Percentiles rank a stretch among this genome's conserved stretches.
These are phyloP conservation scores for Hystrix cristata DNA, from an alignment of 2,113 vertebrate species.

Conservation along the genomic window DNA sequence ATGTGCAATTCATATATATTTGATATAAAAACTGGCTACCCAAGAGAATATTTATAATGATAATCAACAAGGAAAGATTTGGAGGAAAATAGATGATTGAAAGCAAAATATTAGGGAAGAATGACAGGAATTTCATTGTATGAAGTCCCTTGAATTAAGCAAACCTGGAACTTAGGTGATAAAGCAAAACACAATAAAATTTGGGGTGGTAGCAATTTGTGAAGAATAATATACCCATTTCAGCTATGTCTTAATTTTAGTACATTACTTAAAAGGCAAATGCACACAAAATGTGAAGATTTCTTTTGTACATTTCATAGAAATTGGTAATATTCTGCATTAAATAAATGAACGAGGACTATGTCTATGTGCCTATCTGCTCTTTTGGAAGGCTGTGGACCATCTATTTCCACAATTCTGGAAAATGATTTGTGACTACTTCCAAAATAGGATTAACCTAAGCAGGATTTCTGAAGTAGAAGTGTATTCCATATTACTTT, in stretches of 20 bases:
- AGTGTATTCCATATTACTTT: conserved; percentile 38
- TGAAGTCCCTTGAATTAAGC: background rate
- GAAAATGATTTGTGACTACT: conserved; percentile 26
- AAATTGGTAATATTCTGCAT: background rate
- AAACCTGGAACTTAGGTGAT: conserved; percentile 43
- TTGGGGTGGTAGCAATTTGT: conserved; percentile 39
- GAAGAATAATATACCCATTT: background rate
- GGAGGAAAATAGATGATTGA: background rate
- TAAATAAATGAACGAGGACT: background rate
- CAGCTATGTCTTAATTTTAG: conserved; percentile 20
- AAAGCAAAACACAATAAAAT: conserved; percentile 3
- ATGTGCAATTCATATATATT: conserved; percentile 38
- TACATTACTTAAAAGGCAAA: background rate
- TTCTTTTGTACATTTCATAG: conserved; percentile 17
- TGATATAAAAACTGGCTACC: conserved; percentile 18
- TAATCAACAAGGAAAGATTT: background rate
- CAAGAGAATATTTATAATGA: background rate
- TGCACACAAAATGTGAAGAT: conserved; percentile 7
- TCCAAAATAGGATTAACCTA: conserved; percentile 45
- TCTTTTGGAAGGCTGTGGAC: conserved; percentile 1
- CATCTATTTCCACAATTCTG: conserved; percentile 7
- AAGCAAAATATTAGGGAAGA: conserved; percentile 19
- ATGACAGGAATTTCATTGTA: conserved; percentile 10
- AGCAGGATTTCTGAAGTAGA: conserved; percentile 57
- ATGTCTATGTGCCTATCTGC: background rate